These are phyloP conservation scores for Zaprionus tsacasi DNA, from an alignment of 1,140 invertebrate species.

Conservation along the genomic window DNA sequence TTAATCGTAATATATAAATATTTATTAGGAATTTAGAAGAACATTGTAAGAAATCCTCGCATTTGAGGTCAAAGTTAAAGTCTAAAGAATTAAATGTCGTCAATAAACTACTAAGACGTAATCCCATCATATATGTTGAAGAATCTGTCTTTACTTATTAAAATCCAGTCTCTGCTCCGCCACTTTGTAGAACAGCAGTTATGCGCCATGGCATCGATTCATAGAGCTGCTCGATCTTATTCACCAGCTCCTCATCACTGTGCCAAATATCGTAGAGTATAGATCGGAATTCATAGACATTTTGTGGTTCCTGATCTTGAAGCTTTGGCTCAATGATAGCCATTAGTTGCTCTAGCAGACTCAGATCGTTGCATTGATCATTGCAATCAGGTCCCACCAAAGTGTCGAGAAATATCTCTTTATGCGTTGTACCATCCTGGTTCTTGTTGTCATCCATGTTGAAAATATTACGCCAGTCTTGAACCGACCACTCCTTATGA, in stretches of 20 bases:
- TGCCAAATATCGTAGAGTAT: constrained; percentile 68
- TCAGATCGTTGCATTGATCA: constrained; percentile 61
- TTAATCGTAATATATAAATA: constrained; percentile 8
- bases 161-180: constrained; percentile 48
- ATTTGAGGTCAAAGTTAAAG: background rate
- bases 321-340: constrained; percentile 62
- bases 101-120: no score
- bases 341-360: constrained; percentile 64
- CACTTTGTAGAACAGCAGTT: constrained; percentile 46
- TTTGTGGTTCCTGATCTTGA: constrained; percentile 52
- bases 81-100: background rate
- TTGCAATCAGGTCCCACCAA: constrained; percentile 56
- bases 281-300: constrained; percentile 51
- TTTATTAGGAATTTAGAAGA: constrained; percentile 46
- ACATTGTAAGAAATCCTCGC: constrained; percentile 46
- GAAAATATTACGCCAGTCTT: constrained; percentile 71
- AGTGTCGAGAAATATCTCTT: constrained; percentile 63
- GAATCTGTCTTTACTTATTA: background rate
- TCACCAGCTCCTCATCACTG: constrained; percentile 62
- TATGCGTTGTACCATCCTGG: constrained; percentile 14
- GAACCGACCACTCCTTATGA: constrained; percentile 61
- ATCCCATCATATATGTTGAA: no score
- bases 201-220: constrained; percentile 68
- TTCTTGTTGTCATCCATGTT: constrained; percentile 69
- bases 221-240: constrained; percentile 57